Evolutionary conservation across 1,140 invertebrate genomes (phyloP), one percentile per base, ranked within the genome.

Genomic region (Ceratosolen fusciceps): DNA sequence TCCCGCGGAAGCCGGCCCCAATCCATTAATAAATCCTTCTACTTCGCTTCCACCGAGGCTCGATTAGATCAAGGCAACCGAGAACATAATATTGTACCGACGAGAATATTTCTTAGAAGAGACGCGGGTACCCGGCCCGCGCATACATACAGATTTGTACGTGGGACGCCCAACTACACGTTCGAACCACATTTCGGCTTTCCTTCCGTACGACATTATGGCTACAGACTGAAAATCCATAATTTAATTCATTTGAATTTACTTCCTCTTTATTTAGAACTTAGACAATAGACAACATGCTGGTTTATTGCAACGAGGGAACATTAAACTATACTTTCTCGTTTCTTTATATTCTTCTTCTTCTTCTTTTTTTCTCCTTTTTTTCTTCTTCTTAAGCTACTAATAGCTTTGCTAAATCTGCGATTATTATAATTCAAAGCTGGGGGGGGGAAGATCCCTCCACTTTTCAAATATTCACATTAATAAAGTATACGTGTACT

Each of bases 201-300:
- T 26, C 14, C 37, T 72, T 54, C 12, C 34, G n/a, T 73, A 24
- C 39, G 2, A 67, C 14, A 34, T 67, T 43, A 49, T 68, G 54
- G 34, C 29, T 54, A 54, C 49, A 76, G 74, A 54, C 49, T 76
- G 74, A 75, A 74, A 47, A 47, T 47, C 1, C 29, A 75, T 34
- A n/a, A n/a, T n/a, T n/a, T 9, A 31, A 56, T 58, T 47, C 4
- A 39, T 29, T 56, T 47, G 16, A 74, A 26, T 58, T 37, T 71
- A n/a, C 19, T n/a, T 54, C 21, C 10, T 71, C 12, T 72, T 54
- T n/a, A 72, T 52, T 65, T 37, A 37, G 19, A 65, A 37, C 16
- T 65, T 65, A 65, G 31, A n/a, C 7, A 65, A 10, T 37, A 58
- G 14, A 58, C 54, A 39, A 39, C 9, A 34, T 39, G 31, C 16